Conservation (phyloP, 2,888 invertebrate genomes). For the Creontiades dilutus region DNA sequence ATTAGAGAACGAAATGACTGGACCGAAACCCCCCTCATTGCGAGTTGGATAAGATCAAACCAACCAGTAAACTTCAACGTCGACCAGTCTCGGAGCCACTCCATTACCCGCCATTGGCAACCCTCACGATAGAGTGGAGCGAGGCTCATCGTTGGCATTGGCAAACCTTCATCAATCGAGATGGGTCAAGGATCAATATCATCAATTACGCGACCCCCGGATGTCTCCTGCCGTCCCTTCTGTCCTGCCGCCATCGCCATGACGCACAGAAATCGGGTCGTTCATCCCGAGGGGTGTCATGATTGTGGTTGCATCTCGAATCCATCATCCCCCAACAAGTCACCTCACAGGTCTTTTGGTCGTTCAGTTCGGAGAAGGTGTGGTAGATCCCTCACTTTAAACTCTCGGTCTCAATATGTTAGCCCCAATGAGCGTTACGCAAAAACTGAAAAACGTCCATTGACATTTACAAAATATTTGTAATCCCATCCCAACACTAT, state of each 20-base stretch:
- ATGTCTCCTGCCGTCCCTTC: background rate
- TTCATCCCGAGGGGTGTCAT: background rate
- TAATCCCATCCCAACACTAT: too few relatives aligned
- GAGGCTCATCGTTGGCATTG: conserved; percentile 20
- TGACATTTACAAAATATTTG: too few relatives aligned
- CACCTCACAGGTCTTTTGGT: background rate
- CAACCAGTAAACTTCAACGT: conserved; percentile 3
- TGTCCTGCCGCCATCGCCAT: background rate
- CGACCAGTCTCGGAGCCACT: background rate
- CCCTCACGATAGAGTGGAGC: conserved; percentile 12
- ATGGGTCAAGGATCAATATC: conserved; percentile 32
- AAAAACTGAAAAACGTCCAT: too few relatives aligned
- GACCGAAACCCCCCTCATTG: too few relatives aligned
- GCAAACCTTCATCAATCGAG: conserved; percentile 23
- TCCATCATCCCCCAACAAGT: background rate
- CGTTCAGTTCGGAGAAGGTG: background rate
- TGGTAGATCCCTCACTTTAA: background rate
- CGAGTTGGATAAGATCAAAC: background rate
- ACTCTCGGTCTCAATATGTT: background rate
- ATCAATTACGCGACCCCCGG: background rate
- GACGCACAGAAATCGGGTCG: background rate
- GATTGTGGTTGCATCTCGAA: conserved; percentile 1
- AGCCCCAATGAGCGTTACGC: too few relatives aligned
- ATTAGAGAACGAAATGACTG: too few relatives aligned
- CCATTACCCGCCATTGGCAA: background rate